Evolutionary conservation across 2,888 invertebrate species (phyloP).

Genomic region (Agelastica alni): DNA sequence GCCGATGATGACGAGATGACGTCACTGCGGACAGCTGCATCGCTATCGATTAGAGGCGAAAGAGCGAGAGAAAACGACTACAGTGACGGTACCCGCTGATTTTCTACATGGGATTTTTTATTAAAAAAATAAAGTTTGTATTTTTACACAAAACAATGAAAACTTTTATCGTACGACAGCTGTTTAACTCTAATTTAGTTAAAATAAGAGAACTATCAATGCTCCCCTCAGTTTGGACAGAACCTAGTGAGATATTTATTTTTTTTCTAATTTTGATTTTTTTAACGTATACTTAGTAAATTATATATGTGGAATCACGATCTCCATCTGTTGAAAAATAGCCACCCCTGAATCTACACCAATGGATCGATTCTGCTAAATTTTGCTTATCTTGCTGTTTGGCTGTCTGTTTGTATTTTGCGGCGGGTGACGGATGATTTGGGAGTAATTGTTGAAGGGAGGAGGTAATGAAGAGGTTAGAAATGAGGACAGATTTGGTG

Average conservation of each 20-base stretch:
- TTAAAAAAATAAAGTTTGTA: not conserved
- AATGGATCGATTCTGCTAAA: conserved; percentile 6
- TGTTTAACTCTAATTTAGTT: no score
- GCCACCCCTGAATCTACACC: not conserved
- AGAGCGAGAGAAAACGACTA: conserved; percentile 4
- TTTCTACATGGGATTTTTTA: not conserved
- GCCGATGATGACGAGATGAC: conserved; percentile 47
- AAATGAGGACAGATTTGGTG: not conserved
- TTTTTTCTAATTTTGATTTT: no score
- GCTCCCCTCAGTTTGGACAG: no score
- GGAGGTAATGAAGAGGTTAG: not conserved
- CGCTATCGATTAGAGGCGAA: conserved; percentile 52
- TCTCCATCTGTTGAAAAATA: no score
- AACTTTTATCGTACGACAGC: no score
- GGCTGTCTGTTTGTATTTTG: conserved; percentile 24
- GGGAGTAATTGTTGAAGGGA: not conserved
- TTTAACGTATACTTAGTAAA: no score
- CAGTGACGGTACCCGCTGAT: not conserved
- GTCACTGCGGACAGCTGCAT: conserved; percentile 58
- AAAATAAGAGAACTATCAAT: no score
- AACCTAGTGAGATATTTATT: no score
- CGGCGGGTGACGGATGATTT: conserved; percentile 7
- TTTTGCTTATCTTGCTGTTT: conserved; percentile 40
- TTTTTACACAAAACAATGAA: no score
- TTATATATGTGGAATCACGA: no score